Percentiles rank a stretch among this genome's conserved stretches.
phyloP scores from a whole-genome alignment of 1,140 invertebrate genomes.

The Paralvinella palmiformis region DNA sequence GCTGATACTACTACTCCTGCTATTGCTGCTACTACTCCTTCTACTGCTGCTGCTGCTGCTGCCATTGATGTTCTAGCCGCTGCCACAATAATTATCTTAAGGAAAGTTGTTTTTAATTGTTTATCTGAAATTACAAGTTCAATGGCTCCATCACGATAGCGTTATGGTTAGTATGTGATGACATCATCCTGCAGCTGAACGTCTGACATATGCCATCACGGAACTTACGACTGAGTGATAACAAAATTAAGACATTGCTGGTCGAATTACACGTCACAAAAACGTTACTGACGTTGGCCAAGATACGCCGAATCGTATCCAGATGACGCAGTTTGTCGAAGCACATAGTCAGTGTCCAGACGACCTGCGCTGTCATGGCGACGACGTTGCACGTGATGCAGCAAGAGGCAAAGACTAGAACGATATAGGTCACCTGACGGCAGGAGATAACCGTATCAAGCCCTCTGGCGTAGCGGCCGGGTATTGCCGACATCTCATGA shows the following conservation, averaged over 20 bases:
- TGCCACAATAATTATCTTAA: too few species aligned
- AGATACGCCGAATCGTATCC: neutral
- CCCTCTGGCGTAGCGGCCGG: neutral
- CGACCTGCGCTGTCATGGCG: conserved; percentile 10
- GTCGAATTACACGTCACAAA: conserved; percentile 18
- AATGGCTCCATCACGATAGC: too few species aligned
- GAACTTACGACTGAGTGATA: conserved; percentile 16
- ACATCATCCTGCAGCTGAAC: too few species aligned
- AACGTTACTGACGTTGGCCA: conserved; percentile 9
- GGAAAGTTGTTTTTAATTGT: too few species aligned
- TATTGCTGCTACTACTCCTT: too few species aligned
- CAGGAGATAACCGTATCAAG: neutral
- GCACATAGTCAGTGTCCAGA: conserved; percentile 10
- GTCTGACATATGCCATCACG: conserved; percentile 1
- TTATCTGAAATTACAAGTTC: too few species aligned
- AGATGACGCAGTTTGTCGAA: conserved; percentile 5
- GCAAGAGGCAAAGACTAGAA: conserved; percentile 8
- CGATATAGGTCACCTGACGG: conserved; percentile 3
- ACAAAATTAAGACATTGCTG: conserved; percentile 19
- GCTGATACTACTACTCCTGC: too few species aligned
- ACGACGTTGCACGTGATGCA: conserved; percentile 12
- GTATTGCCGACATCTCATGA: neutral
- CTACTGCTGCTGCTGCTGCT: too few species aligned
- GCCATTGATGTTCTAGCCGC: too few species aligned
- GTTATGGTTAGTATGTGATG: too few species aligned